Conservation (phyloP, 1,140 invertebrate genomes). For the Galendromus occidentalis region DNA sequence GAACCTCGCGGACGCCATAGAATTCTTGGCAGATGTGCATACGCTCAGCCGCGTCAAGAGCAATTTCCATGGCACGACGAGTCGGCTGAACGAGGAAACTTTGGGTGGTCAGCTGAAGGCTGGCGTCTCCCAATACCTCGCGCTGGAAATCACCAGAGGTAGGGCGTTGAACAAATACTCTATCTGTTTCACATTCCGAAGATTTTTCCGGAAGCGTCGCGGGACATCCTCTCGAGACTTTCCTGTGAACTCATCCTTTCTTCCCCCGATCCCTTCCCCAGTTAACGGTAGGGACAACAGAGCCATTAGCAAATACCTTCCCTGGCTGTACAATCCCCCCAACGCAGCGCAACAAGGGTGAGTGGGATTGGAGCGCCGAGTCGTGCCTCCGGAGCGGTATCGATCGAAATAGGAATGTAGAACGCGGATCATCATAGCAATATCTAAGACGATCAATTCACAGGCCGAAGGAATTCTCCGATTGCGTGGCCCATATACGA, state of each 20-base stretch:
- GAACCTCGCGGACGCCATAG: slow-evolving; percentile 76
- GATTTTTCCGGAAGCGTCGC: no score
- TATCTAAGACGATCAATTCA: no score
- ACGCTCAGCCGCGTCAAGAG: slow-evolving; percentile 88
- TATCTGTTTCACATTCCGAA: no score
- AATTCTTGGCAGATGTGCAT: slow-evolving; percentile 89
- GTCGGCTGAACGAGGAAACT: slow-evolving; percentile 75
- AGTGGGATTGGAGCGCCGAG: slow-evolving; percentile 20
- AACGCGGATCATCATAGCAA: no score
- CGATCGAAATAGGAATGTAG: no score
- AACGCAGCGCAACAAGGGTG: slow-evolving; percentile 66
- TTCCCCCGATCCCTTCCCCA: slow-evolving; percentile 13
- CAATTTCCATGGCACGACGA: slow-evolving; percentile 50
- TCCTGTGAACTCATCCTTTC: background rate
- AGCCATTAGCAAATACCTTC: slow-evolving; percentile 59
- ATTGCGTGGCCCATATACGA: slow-evolving; percentile 82
- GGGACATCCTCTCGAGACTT: no score
- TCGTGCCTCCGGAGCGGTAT: no score
- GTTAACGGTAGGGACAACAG: slow-evolving; percentile 56
- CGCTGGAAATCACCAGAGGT: slow-evolving; percentile 70
- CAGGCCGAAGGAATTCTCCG: slow-evolving; percentile 76
- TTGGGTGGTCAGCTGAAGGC: slow-evolving; percentile 84
- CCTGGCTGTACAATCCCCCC: slow-evolving; percentile 73
- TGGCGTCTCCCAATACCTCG: slow-evolving; percentile 79
- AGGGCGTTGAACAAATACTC: no score